Evolutionary conservation across 2,888 invertebrate species (phyloP).

Genomic region (Taenaris catops): DNA sequence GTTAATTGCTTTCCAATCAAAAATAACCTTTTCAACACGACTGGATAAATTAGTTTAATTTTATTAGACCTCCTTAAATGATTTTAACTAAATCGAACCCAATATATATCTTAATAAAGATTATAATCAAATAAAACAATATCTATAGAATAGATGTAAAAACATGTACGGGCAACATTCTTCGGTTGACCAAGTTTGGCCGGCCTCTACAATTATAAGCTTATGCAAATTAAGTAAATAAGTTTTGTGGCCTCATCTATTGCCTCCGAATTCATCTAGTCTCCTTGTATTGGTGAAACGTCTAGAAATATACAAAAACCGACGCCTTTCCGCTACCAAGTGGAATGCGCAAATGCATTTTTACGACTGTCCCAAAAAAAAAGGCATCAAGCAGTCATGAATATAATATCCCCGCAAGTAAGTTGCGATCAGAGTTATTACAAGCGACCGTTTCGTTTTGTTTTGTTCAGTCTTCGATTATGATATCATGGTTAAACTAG

Average conservation of each 20-base stretch:
- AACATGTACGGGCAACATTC: constrained; percentile 59
- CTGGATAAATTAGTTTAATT: constrained; percentile 51
- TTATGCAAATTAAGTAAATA: constrained; percentile 60
- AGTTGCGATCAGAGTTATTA: too few species aligned
- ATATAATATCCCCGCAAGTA: too few species aligned
- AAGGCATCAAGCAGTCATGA: too few species aligned
- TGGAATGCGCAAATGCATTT: too few species aligned
- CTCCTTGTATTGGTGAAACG: constrained; percentile 36
- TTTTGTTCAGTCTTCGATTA: too few species aligned
- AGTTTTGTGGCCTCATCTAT: constrained; percentile 38
- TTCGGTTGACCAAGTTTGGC: constrained; percentile 38
- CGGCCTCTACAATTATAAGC: constrained; percentile 51
- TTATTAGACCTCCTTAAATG: constrained; percentile 36
- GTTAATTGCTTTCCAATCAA: constrained; percentile 43
- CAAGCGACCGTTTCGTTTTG: too few species aligned
- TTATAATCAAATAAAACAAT: constrained; percentile 10
- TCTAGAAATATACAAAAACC: constrained; percentile 31
- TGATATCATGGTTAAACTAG: too few species aligned
- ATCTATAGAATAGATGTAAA: constrained; percentile 39
- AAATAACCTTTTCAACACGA: constrained; percentile 39
- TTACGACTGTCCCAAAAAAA: too few species aligned
- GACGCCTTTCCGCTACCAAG: too few species aligned
- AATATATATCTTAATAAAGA: constrained; percentile 9
- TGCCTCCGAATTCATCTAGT: constrained; percentile 45
- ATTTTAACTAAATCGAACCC: constrained; percentile 10